These are phyloP conservation scores for Tribolium castaneum DNA, from an alignment of 1,140 invertebrate species.

Conservation along the genomic window DNA sequence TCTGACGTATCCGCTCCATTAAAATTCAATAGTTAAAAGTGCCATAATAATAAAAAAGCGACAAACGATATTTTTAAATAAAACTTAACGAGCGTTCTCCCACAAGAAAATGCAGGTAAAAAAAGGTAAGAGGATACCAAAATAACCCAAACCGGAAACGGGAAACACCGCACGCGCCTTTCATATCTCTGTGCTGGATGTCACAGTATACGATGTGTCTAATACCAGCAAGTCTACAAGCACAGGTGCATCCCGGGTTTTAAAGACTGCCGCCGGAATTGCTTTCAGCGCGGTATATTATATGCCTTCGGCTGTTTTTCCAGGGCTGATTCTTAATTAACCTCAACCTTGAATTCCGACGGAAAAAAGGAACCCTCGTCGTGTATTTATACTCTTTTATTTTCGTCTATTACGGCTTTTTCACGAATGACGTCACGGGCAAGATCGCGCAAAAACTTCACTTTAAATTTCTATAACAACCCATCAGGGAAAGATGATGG, in stretches of 20 bases:
- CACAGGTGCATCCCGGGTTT: constrained; percentile 41
- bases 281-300: constrained; percentile 24
- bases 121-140: constrained; percentile 33
- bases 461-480: constrained; percentile 11
- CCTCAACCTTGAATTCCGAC: constrained; percentile 24
- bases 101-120: constrained; percentile 30
- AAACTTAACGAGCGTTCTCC: constrained; percentile 24
- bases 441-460: not conserved
- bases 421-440: not conserved
- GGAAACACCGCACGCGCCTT: constrained; percentile 42
- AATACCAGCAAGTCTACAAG: constrained; percentile 30
- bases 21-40: not conserved
- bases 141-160: constrained; percentile 46
- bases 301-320: constrained; percentile 26
- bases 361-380: not conserved
- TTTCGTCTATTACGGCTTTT: not conserved
- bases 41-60: constrained; percentile 11
- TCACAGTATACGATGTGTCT: constrained; percentile 36
- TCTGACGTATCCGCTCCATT: not conserved
- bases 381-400: not conserved
- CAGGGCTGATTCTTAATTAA: constrained; percentile 26
- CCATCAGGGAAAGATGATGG: constrained; percentile 8
- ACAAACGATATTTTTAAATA: constrained; percentile 9
- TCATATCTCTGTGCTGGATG: constrained; percentile 41
- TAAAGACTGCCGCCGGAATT: constrained; percentile 34